Conservation (phyloP, 1,140 invertebrate species). For the Drosophila paulistorum region DNA sequence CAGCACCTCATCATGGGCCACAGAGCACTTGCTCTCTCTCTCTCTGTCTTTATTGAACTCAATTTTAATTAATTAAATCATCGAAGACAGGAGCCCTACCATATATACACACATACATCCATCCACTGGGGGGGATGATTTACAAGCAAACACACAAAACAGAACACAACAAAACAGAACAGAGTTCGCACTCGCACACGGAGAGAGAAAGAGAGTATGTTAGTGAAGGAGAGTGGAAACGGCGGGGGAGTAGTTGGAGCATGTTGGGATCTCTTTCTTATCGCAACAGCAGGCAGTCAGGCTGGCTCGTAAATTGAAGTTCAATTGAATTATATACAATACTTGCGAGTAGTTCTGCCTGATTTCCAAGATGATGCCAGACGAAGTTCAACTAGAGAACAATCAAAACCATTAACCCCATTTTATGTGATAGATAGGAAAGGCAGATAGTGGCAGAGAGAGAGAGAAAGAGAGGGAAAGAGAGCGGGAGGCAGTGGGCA, state of each 20-base stretch:
- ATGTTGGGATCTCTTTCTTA: slow-evolving; percentile 46
- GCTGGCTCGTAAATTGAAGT: slow-evolving; percentile 71
- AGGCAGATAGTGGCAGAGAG: not conserved
- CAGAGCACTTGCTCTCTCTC: not conserved
- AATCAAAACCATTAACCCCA: slow-evolving; percentile 82
- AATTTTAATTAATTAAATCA: slow-evolving; percentile 82
- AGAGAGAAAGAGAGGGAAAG: not conserved
- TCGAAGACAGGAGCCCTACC: slow-evolving; percentile 56
- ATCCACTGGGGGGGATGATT: slow-evolving; percentile 64
- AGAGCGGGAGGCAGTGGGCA: not conserved
- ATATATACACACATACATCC: slow-evolving; percentile 5
- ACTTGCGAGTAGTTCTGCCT: slow-evolving; percentile 63
- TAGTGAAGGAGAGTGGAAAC: not conserved
- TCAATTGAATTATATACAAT: slow-evolving; percentile 82
- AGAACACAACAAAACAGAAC: slow-evolving; percentile 11
- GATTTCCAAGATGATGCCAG: slow-evolving; percentile 63
- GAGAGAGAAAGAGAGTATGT: not conserved
- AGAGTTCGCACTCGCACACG: not conserved
- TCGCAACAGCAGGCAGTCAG: slow-evolving; percentile 38
- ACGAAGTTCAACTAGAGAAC: slow-evolving; percentile 76
- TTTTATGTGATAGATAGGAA: slow-evolving; percentile 48
- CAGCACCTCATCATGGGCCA: slow-evolving; percentile 3
- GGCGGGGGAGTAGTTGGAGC: slow-evolving; percentile 20
- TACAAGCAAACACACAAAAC: slow-evolving; percentile 35
- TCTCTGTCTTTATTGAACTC: slow-evolving; percentile 69